Conservation (phyloP, 2,797 vertebrate genomes). For the Sebastiscus tertius region DNA sequence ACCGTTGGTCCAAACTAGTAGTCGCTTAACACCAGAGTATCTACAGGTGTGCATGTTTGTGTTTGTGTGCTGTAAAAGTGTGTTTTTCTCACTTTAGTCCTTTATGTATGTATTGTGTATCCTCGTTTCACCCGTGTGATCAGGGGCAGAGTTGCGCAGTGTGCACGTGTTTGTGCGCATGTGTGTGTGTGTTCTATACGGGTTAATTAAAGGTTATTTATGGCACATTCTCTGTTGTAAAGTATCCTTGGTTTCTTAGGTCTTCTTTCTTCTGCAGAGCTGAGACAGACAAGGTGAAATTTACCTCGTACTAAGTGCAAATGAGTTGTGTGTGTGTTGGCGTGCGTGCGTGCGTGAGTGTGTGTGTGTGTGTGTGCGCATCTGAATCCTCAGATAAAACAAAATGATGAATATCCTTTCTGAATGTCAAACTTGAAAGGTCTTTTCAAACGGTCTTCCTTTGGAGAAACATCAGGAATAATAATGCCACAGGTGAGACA, state of each 20-base stretch:
- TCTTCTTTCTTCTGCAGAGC: not conserved
- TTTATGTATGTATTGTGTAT: not conserved
- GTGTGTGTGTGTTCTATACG: not conserved
- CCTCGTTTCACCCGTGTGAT: not conserved
- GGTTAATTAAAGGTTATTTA: constrained; percentile 20
- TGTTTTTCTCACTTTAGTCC: not conserved
- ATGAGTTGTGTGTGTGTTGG: not conserved
- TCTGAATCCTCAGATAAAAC: not conserved
- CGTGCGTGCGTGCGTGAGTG: not conserved
- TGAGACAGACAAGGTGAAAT: not conserved
- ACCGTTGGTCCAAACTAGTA: constrained; percentile 47
- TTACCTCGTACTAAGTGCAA: not conserved
- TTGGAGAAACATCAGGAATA: not conserved
- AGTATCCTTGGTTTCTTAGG: not conserved
- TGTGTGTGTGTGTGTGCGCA: not conserved
- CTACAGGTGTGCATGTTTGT: constrained; percentile 62
- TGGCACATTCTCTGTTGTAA: not conserved
- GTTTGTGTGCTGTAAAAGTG: not conserved
- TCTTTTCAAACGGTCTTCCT: not conserved
- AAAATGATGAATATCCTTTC: not conserved
- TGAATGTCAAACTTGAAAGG: constrained; percentile 12
- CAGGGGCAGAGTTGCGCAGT: not conserved
- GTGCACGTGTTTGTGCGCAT: not conserved
- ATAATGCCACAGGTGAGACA: not conserved
- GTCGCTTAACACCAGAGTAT: constrained; percentile 40